Evolutionary conservation across 1,140 invertebrate species (phyloP).

Genomic region (Drosophila nasuta): DNA sequence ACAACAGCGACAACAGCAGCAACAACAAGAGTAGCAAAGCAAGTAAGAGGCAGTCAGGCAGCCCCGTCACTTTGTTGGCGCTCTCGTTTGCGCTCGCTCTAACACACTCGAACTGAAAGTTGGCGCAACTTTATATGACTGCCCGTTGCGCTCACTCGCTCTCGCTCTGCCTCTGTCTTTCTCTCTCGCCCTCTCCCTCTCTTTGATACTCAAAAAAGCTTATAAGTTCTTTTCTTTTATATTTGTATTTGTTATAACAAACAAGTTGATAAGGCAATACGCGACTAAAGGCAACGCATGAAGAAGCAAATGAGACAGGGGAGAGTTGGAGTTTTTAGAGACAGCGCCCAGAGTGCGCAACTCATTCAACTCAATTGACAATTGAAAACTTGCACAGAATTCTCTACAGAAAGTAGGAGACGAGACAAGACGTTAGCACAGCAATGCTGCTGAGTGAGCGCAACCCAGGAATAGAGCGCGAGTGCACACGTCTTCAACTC

Average conservation of each 20-base stretch:
- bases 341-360: slow-evolving; percentile 55
- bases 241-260: slow-evolving; percentile 33
- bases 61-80: slow-evolving; percentile 54
- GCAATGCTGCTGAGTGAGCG: slow-evolving; percentile 21
- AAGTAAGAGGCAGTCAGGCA: slow-evolving; percentile 49
- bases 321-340: slow-evolving; percentile 18
- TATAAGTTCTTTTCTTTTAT: slow-evolving; percentile 26
- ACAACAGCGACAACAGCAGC: slow-evolving; percentile 57
- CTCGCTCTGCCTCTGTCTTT: slow-evolving; percentile 37
- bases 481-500: slow-evolving; percentile 60
- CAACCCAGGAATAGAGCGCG: slow-evolving; percentile 52
- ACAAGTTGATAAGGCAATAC: slow-evolving; percentile 57
- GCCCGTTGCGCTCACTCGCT: slow-evolving; percentile 38
- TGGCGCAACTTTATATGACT: slow-evolving; percentile 64
- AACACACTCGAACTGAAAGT: slow-evolving; percentile 69
- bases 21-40: slow-evolving; percentile 38
- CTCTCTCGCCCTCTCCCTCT: slow-evolving; percentile 42
- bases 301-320: background rate
- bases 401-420: slow-evolving; percentile 66
- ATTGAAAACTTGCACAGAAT: slow-evolving; percentile 73
- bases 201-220: slow-evolving; percentile 52
- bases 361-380: slow-evolving; percentile 82
- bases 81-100: slow-evolving; percentile 79
- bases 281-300: slow-evolving; percentile 15
- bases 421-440: slow-evolving; percentile 14